Conservation (phyloP, 2,888 invertebrate species). For the Schrankia costaestrigalis region DNA sequence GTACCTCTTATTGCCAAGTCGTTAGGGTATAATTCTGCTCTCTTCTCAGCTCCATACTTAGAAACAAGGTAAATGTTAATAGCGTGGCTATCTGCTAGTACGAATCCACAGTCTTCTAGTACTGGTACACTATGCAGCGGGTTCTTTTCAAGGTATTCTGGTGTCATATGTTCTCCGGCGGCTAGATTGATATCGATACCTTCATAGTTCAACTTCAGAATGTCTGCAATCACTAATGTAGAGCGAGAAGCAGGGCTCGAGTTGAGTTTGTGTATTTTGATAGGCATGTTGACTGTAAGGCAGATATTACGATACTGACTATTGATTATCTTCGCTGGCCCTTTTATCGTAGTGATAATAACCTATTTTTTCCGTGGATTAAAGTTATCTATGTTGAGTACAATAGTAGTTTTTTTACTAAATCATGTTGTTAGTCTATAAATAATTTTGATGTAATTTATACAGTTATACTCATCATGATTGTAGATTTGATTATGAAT, state of each 20-base stretch:
- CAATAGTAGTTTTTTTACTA: too few relatives aligned
- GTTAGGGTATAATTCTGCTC: slow-evolving; percentile 38
- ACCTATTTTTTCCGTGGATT: too few relatives aligned
- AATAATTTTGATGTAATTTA: too few relatives aligned
- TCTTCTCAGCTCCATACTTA: slow-evolving; percentile 45
- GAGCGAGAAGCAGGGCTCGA: slow-evolving; percentile 42
- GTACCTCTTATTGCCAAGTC: slow-evolving; percentile 38
- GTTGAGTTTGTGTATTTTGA: slow-evolving; percentile 36
- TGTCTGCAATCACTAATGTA: slow-evolving; percentile 38
- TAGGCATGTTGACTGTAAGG: slow-evolving; percentile 31
- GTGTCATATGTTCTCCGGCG: slow-evolving; percentile 20
- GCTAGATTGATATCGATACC: slow-evolving; percentile 28
- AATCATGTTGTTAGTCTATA: too few relatives aligned
- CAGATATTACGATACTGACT: not conserved
- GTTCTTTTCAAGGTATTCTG: slow-evolving; percentile 32
- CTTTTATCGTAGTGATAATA: too few relatives aligned
- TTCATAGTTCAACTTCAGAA: slow-evolving; percentile 38
- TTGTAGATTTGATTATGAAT: too few relatives aligned
- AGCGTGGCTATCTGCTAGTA: slow-evolving; percentile 45
- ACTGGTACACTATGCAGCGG: slow-evolving; percentile 44
- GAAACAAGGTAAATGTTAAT: slow-evolving; percentile 48
- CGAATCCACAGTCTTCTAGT: slow-evolving; percentile 47
- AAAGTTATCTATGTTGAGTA: too few relatives aligned
- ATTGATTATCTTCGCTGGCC: too few relatives aligned
- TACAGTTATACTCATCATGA: too few relatives aligned